A percentile compares a stretch with the other conserved stretches of the same genome.
Evolutionary conservation across 2,888 invertebrate species (phyloP).

Genomic region (Corythucha ciliata): DNA sequence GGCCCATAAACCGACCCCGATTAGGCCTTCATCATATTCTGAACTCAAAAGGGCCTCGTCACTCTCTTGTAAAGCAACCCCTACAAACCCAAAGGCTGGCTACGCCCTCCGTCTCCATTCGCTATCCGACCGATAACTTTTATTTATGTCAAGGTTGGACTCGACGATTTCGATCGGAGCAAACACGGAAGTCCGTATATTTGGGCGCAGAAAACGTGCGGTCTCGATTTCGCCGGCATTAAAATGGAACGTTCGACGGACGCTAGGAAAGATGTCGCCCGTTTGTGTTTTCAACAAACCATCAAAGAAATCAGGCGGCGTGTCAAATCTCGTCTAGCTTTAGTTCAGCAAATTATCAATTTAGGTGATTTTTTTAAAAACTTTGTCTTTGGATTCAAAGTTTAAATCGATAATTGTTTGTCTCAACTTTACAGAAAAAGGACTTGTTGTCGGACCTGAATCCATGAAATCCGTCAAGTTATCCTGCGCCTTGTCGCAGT

Average conservation of each 20-base stretch:
- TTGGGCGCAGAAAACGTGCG: slow-evolving; percentile 87
- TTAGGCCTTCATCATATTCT: too few species aligned
- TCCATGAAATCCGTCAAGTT: slow-evolving; percentile 23
- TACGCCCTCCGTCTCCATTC: too few species aligned
- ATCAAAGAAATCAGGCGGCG: slow-evolving; percentile 64
- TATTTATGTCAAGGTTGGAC: slow-evolving; percentile 37
- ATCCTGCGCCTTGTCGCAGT: slow-evolving; percentile 52
- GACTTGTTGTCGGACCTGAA: slow-evolving; percentile 19
- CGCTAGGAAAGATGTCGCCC: slow-evolving; percentile 44
- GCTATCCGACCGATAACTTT: not conserved
- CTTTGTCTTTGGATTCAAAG: too few species aligned
- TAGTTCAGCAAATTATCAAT: slow-evolving; percentile 67
- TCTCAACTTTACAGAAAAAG: slow-evolving; percentile 25
- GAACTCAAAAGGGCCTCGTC: too few species aligned
- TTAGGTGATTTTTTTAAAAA: slow-evolving; percentile 43
- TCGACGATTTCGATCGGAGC: slow-evolving; percentile 42
- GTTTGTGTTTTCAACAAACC: slow-evolving; percentile 63
- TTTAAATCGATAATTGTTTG: not conserved
- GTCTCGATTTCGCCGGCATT: slow-evolving; percentile 56
- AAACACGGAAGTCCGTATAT: slow-evolving; percentile 73
- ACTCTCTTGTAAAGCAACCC: too few species aligned
- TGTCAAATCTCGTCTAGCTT: slow-evolving; percentile 60
- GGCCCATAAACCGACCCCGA: too few species aligned
- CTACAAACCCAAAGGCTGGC: too few species aligned
- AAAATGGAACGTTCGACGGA: slow-evolving; percentile 17